Conservation (phyloP, 2,888 invertebrate genomes). For the Tachina lurida region DNA sequence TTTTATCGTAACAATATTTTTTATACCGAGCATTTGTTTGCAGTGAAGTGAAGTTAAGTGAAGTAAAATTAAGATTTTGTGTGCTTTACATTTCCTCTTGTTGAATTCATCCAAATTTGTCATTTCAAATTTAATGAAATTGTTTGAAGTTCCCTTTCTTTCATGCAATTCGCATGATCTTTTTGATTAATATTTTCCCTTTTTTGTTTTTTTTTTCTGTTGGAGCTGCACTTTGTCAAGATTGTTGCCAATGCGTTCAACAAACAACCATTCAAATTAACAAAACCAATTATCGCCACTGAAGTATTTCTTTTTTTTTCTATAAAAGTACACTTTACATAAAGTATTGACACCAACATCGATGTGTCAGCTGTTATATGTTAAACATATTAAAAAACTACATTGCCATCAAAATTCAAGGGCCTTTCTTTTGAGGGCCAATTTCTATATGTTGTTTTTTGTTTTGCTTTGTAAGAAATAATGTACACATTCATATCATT, state of each 20-base stretch:
- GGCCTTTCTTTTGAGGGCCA: not conserved
- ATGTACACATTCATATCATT: no score
- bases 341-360: constrained; percentile 14
- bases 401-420: not conserved
- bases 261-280: not conserved
- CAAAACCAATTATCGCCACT: not conserved
- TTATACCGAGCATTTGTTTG: no score
- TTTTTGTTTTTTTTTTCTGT: not conserved
- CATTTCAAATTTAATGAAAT: not conserved
- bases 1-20: no score
- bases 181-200: not conserved
- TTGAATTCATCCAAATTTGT: no score
- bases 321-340: not conserved
- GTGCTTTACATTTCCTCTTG: no score
- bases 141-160: not conserved
- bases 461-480: no score
- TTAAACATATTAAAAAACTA: not conserved
- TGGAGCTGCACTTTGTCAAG: not conserved
- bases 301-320: not conserved
- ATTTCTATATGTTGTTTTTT: no score
- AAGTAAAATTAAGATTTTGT: no score
- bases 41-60: no score
- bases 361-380: constrained; percentile 9
- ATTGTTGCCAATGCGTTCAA: not conserved
- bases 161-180: not conserved